Evolutionary conservation across 2,888 invertebrate species (phyloP).

Genomic region (Limnephilus auricula): DNA sequence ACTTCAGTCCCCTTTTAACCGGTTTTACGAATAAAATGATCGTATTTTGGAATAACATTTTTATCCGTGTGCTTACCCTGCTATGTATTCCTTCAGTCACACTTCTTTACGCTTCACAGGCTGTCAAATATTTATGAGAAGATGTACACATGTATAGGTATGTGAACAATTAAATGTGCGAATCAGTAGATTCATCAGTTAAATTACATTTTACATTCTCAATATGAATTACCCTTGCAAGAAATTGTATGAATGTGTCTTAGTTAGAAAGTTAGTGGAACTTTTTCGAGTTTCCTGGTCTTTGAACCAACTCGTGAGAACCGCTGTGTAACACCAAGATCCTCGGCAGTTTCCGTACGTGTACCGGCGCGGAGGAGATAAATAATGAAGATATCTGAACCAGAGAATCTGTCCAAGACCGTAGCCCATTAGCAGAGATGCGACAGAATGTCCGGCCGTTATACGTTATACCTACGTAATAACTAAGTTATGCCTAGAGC

Average conservation of each 20-base stretch:
- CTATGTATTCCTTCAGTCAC: not conserved
- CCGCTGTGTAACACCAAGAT: not conserved
- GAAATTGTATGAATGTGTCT: not conserved
- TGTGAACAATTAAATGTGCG: not conserved
- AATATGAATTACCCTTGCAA: not conserved
- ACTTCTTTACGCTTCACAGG: not conserved
- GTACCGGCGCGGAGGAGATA: slow-evolving; percentile 24
- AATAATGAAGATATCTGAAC: slow-evolving; percentile 46
- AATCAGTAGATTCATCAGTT: not conserved
- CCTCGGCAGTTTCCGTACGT: slow-evolving; percentile 32
- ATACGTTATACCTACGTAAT: not conserved
- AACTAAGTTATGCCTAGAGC: not conserved
- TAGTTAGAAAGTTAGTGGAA: not conserved
- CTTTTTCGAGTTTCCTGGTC: not conserved
- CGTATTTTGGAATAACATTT: too few relatives aligned
- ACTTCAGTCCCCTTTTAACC: too few relatives aligned
- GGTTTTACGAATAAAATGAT: too few relatives aligned
- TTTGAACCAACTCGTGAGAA: slow-evolving; percentile 12
- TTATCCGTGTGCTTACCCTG: too few relatives aligned
- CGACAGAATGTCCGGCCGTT: slow-evolving; percentile 19
- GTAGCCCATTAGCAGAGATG: slow-evolving; percentile 41
- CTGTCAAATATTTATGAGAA: not conserved
- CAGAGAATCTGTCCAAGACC: slow-evolving; percentile 32
- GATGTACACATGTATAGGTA: not conserved
- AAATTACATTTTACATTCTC: not conserved